Conservation (phyloP, 2,888 invertebrate species). For the Gandaritis pyraliata region DNA sequence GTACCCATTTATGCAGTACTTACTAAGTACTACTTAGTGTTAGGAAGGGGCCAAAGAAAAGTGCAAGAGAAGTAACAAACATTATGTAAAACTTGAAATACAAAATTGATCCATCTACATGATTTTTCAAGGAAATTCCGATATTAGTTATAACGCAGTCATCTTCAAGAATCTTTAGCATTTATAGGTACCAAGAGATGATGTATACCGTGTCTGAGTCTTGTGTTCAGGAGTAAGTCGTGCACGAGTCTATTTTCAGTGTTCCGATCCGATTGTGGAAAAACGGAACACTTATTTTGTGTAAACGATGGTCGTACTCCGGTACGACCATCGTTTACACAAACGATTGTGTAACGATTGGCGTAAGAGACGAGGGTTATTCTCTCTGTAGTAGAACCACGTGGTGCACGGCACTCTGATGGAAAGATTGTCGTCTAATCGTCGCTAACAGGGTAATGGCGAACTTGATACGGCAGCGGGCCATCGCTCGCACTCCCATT, state of each 20-base stretch:
- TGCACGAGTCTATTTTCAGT: too few relatives aligned
- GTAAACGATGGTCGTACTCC: neutral
- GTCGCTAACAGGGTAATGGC: slow-evolving; percentile 75
- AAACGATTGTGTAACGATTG: slow-evolving; percentile 23
- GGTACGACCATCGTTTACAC: too few relatives aligned
- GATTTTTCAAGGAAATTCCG: too few relatives aligned
- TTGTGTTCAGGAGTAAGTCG: too few relatives aligned
- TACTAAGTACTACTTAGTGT: neutral
- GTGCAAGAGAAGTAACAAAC: neutral
- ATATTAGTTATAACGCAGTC: too few relatives aligned
- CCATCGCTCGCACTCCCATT: slow-evolving; percentile 51
- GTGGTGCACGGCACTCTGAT: slow-evolving; percentile 64
- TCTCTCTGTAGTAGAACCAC: slow-evolving; percentile 52
- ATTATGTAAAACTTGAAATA: too few relatives aligned
- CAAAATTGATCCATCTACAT: too few relatives aligned
- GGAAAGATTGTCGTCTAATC: slow-evolving; percentile 74
- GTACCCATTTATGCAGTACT: neutral
- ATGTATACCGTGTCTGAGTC: too few relatives aligned
- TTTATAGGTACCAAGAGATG: too few relatives aligned
- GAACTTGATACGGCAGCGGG: slow-evolving; percentile 66
- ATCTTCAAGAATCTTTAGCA: too few relatives aligned
- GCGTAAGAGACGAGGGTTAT: slow-evolving; percentile 47
- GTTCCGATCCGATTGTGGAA: too few relatives aligned
- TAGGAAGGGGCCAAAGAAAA: neutral
- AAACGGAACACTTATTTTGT: too few relatives aligned